These are phyloP conservation scores for Perodicticus potto DNA, from an alignment of 2,797 vertebrate species.

Conservation along the genomic window DNA sequence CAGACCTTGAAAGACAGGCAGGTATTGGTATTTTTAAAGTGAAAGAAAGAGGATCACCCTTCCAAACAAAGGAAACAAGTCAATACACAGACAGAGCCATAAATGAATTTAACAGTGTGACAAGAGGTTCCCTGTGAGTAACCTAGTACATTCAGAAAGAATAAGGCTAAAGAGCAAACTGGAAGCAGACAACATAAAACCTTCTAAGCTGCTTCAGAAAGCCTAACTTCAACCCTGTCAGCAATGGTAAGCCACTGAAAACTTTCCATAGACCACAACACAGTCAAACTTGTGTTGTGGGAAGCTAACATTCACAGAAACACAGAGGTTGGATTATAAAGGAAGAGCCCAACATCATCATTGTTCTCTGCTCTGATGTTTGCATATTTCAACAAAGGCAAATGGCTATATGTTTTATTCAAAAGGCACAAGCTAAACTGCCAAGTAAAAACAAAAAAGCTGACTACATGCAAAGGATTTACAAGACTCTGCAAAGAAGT, in stretches of 20 bases:
- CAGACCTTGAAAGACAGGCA: background rate
- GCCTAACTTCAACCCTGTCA: rapidly evolving
- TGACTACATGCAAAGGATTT: slow-evolving; percentile 66
- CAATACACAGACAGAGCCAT: background rate
- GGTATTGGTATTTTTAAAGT: background rate
- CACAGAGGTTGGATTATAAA: background rate
- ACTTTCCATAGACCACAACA: background rate
- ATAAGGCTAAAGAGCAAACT: background rate
- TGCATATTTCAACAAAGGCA: slow-evolving; percentile 37
- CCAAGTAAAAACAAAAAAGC: slow-evolving; percentile 66
- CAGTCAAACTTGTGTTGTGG: rapidly evolving
- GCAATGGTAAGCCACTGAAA: background rate
- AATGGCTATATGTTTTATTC: slow-evolving; percentile 73
- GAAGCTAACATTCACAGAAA: background rate
- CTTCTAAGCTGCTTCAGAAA: background rate
- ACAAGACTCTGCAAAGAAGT: slow-evolving; percentile 45
- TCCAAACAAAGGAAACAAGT: background rate
- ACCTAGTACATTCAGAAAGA: background rate
- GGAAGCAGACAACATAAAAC: background rate
- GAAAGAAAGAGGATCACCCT: background rate
- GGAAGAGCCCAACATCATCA: background rate
- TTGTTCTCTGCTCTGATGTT: background rate
- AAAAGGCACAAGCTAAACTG: slow-evolving; percentile 69
- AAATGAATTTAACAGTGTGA: too few relatives aligned
- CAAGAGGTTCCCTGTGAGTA: background rate